Conservation (phyloP, 2,888 invertebrate genomes). For the Eupithecia vulgata region DNA sequence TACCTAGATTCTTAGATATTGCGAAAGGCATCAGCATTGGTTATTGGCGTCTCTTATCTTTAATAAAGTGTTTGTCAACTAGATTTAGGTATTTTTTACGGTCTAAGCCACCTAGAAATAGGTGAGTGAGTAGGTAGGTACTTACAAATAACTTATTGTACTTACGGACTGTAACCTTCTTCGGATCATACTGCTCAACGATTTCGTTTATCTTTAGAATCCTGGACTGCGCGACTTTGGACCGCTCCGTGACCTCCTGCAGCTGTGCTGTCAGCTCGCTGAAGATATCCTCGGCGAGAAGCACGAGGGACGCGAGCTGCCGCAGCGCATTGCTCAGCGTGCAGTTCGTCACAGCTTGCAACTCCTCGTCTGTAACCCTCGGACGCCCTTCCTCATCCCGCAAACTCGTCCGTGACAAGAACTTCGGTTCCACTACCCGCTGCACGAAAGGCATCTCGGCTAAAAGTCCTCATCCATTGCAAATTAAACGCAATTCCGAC, state of each 20-base stretch:
- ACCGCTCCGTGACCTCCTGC: slow-evolving; percentile 88
- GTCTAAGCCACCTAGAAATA: background rate
- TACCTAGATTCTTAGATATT: background rate
- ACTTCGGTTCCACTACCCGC: slow-evolving; percentile 92
- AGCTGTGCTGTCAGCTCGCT: slow-evolving; percentile 91
- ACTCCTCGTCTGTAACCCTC: slow-evolving; percentile 88
- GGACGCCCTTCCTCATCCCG: slow-evolving; percentile 85
- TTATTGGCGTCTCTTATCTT: slow-evolving; percentile 17
- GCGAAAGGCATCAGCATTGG: background rate
- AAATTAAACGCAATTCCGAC: slow-evolving; percentile 78
- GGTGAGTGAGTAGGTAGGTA: background rate
- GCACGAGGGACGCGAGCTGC: slow-evolving; percentile 93
- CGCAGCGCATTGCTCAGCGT: slow-evolving; percentile 93
- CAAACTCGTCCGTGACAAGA: slow-evolving; percentile 88
- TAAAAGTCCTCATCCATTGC: slow-evolving; percentile 75
- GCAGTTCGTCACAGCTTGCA: slow-evolving; percentile 94
- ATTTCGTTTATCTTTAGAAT: slow-evolving; percentile 88
- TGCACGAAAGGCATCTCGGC: slow-evolving; percentile 93
- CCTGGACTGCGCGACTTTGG: slow-evolving; percentile 87
- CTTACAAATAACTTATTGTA: slow-evolving; percentile 55
- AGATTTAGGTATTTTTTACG: background rate
- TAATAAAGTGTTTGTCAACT: slow-evolving; percentile 22
- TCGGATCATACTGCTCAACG: slow-evolving; percentile 91
- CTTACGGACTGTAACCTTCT: slow-evolving; percentile 97
- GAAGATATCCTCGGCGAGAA: slow-evolving; percentile 94